Percentiles rank a stretch among this genome's conserved stretches.
Evolutionary conservation across 2,888 invertebrate species (phyloP).

Genomic region (Ceriagrion tenellum): DNA sequence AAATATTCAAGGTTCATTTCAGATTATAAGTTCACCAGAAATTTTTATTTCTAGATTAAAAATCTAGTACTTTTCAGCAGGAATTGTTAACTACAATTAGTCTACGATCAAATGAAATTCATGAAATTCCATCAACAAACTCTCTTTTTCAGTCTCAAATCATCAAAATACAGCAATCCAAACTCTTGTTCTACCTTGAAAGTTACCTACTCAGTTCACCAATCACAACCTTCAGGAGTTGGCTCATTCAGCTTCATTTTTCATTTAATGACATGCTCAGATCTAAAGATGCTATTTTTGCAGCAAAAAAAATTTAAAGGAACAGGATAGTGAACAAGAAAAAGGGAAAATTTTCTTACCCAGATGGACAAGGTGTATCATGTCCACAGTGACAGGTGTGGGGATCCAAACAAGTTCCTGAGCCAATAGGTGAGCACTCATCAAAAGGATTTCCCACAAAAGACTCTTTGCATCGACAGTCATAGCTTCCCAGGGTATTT

Average conservation of each 20-base stretch:
- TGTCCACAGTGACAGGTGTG: constrained; percentile 85
- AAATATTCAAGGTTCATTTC: too few relatives aligned
- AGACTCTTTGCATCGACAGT: constrained; percentile 92
- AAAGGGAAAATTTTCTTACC: constrained; percentile 75
- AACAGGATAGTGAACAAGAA: background rate
- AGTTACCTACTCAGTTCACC: too few relatives aligned
- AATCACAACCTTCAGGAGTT: background rate
- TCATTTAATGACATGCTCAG: background rate
- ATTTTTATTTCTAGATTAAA: too few relatives aligned
- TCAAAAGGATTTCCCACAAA: constrained; percentile 93
- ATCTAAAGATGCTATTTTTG: background rate
- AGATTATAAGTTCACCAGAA: too few relatives aligned
- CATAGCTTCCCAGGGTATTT: constrained; percentile 92
- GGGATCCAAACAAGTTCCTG: constrained; percentile 84
- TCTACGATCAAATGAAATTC: too few relatives aligned
- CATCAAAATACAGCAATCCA: too few relatives aligned
- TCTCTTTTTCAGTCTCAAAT: too few relatives aligned
- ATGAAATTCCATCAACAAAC: too few relatives aligned
- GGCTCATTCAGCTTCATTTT: background rate
- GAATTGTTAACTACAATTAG: too few relatives aligned
- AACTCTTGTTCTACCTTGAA: too few relatives aligned
- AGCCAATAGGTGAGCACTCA: constrained; percentile 86
- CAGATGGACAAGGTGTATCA: constrained; percentile 87
- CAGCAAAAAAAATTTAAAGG: background rate
- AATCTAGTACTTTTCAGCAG: too few relatives aligned